These are phyloP conservation scores for Hydrolagus affinis DNA, from an alignment of 2,113 vertebrate species.

Conservation along the genomic window DNA sequence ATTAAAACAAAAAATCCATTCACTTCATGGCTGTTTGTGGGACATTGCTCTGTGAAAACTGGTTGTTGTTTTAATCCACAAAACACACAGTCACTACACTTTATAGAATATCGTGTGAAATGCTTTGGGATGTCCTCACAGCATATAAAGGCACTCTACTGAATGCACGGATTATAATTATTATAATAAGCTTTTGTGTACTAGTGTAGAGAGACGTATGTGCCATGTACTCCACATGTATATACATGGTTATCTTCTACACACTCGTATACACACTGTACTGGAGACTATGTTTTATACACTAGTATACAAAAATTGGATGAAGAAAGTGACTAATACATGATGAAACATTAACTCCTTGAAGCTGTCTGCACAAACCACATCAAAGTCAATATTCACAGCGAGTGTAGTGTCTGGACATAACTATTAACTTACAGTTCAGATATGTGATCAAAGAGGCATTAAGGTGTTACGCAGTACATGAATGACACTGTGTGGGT, in stretches of 20 bases:
- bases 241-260: too few relatives aligned
- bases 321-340: background rate
- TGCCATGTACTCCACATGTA: too few relatives aligned
- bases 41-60: background rate
- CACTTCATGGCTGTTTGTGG: background rate
- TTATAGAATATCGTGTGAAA: too few relatives aligned
- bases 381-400: background rate
- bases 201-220: background rate
- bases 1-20: background rate
- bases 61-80: too few relatives aligned
- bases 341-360: slow-evolving; percentile 7
- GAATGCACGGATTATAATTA: too few relatives aligned
- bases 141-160: too few relatives aligned
- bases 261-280: too few relatives aligned
- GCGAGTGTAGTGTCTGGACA: background rate
- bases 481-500: background rate
- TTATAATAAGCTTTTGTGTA: too few relatives aligned
- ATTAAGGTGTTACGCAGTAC: background rate
- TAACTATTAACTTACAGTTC: slow-evolving; percentile 11
- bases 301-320: background rate
- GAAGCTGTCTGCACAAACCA: background rate
- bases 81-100: too few relatives aligned
- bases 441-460: slow-evolving; percentile 11
- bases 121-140: too few relatives aligned
- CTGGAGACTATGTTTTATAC: too few relatives aligned